Evolutionary conservation across 2,113 vertebrate genomes (phyloP), one percentile per base, ranked within the genome.

Genomic region (Riparia riparia): DNA sequence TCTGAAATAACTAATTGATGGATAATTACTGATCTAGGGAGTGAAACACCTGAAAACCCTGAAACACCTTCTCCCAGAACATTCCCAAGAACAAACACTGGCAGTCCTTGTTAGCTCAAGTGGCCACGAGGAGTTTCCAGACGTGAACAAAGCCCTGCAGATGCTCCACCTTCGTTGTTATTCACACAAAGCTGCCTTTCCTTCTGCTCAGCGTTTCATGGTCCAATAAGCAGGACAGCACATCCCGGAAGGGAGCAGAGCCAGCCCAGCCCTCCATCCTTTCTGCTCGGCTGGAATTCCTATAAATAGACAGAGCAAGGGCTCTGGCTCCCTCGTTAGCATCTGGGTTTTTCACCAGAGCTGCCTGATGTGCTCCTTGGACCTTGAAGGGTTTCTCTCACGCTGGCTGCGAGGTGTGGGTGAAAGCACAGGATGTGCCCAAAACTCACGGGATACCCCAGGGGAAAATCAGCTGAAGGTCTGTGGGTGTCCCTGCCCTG

Each of bases 151-250:
- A 83, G 15, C 60, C 37, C 74, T 90, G 82, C 82, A 83, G 89
- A 41, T 34, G 76, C 54, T 95, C 2, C 34, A 26, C 74, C 72
- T 88, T 91, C 34, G 66, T 95, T 82, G 60, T 69, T 77, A 89
- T 91, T 87, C 94, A 49, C 87, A 64, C 72, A 71, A 89, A 80
- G 80, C 82, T 93, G 66, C 56, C 64, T 56, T 86, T 76, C 85
- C 92, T 91, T 86, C 92, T 97, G 90, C 92, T 96, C 65, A 73
- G 57, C n/a, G 12, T 47, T 82, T 91, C 70, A 87, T 51, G 96
- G 94, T 29, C 82, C 60, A 41, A 24, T 65, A 39, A 79, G 87
- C 93, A 93, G 87, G 82, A 66, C 49, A 64, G 91, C 19, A 63
- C 89, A 66, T 71, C 93, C 83, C 68, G 56, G 78, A 58, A 88